Evolutionary conservation across 2,797 vertebrate species (phyloP), one percentile per base, ranked within the genome.

Genomic region (Simalia tracyae): DNA sequence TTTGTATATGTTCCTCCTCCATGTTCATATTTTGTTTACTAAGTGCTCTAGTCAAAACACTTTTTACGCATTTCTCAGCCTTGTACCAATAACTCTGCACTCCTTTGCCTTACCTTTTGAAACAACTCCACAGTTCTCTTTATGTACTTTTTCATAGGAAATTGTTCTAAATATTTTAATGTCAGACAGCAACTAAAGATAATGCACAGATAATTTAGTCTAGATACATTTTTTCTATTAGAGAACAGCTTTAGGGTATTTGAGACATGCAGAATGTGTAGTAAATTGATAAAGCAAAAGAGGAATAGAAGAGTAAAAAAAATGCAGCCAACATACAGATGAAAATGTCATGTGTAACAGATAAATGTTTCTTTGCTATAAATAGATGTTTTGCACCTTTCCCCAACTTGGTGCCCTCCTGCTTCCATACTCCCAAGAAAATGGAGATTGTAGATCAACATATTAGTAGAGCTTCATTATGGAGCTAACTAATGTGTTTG

Each of bases 241-340:
- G 93, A 96, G 95, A 96, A 95, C 95, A 96, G 93, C 96, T 94
- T 93, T 93, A 95, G 88, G 11, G 24, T 95, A 95, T 94, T 87
- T 88, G 94, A 94, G 93, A 94, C 94, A 92, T 89, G 93, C 94
- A 95, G 95, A 93, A 94, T 96, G 93, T 95, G 8, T 19, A 96
- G 94, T 95, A 95, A 96, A 97, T 93, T 92, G 95, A 96, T 94
- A 96, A 95, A 96, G 95, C 96, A 95, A 95, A 92, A 96, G 94
- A 93, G 4, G 2, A 93, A 86, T 90, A 93, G 24, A 92, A 94
- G 84, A 92, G 94, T 88, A 81, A 93, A 95, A 96, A 96, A 93
- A 95, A 94, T 95, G 93, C 93, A 95, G 95, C 95, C 94, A 95
- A 94, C 94, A 94, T 95, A 59, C 93, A 95, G 93, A 94, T 95